Percentiles rank a stretch among this genome's conserved stretches.
phyloP scores from a whole-genome alignment of 2,797 vertebrate species.

The Microctenopoma lineatum region DNA sequence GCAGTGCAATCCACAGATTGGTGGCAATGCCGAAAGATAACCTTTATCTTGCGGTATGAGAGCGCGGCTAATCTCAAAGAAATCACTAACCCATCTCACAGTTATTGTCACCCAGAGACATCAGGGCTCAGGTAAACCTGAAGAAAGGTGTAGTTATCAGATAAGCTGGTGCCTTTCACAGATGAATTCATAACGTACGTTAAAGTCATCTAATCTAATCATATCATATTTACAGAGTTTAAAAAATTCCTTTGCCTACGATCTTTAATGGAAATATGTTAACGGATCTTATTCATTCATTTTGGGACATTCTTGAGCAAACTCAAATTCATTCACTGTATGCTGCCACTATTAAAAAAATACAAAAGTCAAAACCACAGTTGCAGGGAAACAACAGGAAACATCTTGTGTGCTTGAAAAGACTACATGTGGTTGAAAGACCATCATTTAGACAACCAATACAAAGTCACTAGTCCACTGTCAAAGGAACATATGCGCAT shows the following conservation, averaged over 20 bases:
- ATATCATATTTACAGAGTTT: conserved; percentile 21
- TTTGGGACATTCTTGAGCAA: neutral
- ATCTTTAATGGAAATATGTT: neutral
- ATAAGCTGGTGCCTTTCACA: conserved; percentile 17
- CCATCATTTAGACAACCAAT: conserved; percentile 10
- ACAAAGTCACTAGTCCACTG: neutral
- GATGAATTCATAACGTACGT: conserved; percentile 8
- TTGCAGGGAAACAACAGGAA: conserved; percentile 25
- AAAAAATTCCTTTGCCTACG: neutral
- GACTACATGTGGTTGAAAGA: conserved; percentile 10
- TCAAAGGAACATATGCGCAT: neutral
- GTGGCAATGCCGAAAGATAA: conserved; percentile 62
- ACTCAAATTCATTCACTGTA: too few species aligned
- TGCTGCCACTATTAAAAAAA: conserved; percentile 3
- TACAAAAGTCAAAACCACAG: conserved; percentile 21
- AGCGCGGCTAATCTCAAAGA: conserved; percentile 56
- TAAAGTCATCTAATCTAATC: conserved; percentile 16
- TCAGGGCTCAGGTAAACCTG: conserved; percentile 44
- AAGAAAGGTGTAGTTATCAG: conserved; percentile 40
- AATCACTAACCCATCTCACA: conserved; percentile 38
- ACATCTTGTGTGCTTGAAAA: conserved; percentile 9
- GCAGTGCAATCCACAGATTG: conserved; percentile 44
- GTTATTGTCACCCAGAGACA: conserved; percentile 47
- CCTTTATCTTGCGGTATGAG: conserved; percentile 58
- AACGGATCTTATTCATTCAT: neutral